These are phyloP conservation scores for Acanthaster planci DNA, from an alignment of 35 echinoderm and acorn worm genomes.

Conservation along the genomic window DNA sequence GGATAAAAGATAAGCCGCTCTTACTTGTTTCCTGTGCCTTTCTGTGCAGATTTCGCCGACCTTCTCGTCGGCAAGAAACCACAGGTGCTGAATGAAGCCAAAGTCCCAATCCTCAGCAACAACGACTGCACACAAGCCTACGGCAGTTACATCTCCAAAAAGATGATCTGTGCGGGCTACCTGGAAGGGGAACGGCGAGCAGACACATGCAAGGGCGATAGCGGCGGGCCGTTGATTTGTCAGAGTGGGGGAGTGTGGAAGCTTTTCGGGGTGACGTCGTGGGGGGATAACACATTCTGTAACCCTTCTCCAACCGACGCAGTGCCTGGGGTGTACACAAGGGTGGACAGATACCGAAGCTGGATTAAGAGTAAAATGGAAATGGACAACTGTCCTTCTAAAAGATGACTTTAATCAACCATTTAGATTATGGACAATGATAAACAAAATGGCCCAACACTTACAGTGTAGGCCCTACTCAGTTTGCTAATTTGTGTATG, in stretches of 20 bases:
- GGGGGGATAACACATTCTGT: conserved; percentile 80
- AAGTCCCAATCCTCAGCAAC: conserved; percentile 49
- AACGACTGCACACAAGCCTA: conserved; percentile 48
- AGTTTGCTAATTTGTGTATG: too few relatives aligned
- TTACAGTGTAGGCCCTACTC: too few relatives aligned
- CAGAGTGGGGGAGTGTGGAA: conserved; percentile 61
- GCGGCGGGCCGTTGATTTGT: conserved; percentile 83
- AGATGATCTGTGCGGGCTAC: conserved; percentile 78
- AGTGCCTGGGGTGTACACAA: conserved; percentile 73
- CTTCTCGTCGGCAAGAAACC: conserved; percentile 9
- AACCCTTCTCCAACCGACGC: conserved; percentile 33
- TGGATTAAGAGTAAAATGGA: conserved; percentile 72
- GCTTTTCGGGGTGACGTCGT: conserved; percentile 77
- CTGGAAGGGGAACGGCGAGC: conserved; percentile 27
- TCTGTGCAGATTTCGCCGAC: neutral
- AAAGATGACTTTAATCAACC: too few relatives aligned
- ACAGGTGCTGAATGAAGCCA: conserved; percentile 38
- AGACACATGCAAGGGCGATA: conserved; percentile 87
- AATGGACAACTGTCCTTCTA: conserved; percentile 10
- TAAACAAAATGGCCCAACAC: too few relatives aligned
- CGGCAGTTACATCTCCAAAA: conserved; percentile 45
- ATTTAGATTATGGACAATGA: too few relatives aligned
- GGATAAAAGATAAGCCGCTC: neutral
- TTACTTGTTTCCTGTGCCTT: neutral
- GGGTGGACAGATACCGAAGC: conserved; percentile 70